A percentile compares a stretch with the other conserved stretches of the same genome.
Evolutionary conservation across 2,888 invertebrate genomes (phyloP).

Genomic region (Arge pagana): DNA sequence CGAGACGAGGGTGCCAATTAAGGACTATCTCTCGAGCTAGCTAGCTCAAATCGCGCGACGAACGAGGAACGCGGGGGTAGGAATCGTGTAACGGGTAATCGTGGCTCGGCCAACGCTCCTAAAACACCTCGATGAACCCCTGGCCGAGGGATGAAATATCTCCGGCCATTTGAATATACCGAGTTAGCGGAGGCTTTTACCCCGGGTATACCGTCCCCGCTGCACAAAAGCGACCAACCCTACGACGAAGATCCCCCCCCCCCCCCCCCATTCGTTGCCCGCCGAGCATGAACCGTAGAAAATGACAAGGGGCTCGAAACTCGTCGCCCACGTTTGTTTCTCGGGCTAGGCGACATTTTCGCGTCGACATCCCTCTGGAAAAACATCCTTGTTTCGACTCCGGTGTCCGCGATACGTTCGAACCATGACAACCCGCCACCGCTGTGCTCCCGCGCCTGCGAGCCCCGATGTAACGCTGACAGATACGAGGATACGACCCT

Average conservation of each 20-base stretch:
- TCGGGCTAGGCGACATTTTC: too few relatives aligned
- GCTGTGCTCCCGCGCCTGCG: too few relatives aligned
- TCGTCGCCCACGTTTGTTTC: too few relatives aligned
- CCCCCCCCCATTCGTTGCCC: constrained; percentile 16
- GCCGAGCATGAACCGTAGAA: constrained; percentile 11
- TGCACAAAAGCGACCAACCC: constrained; percentile 8
- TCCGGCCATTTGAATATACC: constrained; percentile 18
- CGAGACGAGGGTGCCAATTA: too few relatives aligned
- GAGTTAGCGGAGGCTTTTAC: constrained; percentile 1
- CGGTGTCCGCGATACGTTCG: constrained; percentile 6
- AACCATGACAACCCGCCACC: constrained; percentile 1
- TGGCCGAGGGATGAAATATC: constrained; percentile 21
- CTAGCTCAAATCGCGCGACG: background rate
- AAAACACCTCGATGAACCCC: constrained; percentile 5
- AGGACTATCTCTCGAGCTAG: background rate
- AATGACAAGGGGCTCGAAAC: background rate
- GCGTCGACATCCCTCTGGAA: constrained; percentile 7
- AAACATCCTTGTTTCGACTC: constrained; percentile 12
- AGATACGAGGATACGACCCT: too few relatives aligned
- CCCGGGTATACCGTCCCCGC: too few relatives aligned
- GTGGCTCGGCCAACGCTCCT: background rate
- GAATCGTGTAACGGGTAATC: too few relatives aligned
- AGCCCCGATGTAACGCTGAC: too few relatives aligned
- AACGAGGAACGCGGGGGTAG: background rate
- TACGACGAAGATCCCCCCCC: too few relatives aligned